These are phyloP conservation scores for Tachypleus tridentatus DNA, from an alignment of 1,140 invertebrate species.

Conservation along the genomic window DNA sequence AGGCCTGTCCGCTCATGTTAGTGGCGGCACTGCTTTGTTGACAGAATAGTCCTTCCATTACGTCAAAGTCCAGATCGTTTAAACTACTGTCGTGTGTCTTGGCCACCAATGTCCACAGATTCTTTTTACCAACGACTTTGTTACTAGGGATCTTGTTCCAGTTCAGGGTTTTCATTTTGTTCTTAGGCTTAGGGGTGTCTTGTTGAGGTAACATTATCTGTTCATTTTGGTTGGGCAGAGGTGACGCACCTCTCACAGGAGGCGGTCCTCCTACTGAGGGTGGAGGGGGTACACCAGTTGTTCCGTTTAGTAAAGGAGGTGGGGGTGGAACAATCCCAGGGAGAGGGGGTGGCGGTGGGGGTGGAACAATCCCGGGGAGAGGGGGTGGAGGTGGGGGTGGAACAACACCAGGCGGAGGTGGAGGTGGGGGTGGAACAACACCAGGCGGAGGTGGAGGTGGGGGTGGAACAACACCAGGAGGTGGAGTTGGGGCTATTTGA, in stretches of 20 bases:
- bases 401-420: conserved; percentile 18
- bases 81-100: conserved; percentile 64
- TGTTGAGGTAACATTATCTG: conserved; percentile 20
- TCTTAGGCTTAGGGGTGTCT: conserved; percentile 57
- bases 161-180: conserved; percentile 91
- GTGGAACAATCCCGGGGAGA: conserved; percentile 8
- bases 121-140: conserved; percentile 63
- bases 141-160: conserved; percentile 86
- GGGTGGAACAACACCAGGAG: conserved; percentile 33
- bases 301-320: conserved; percentile 12
- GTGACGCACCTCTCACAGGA: conserved; percentile 9
- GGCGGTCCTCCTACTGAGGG: conserved; percentile 23
- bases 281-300: conserved; percentile 3
- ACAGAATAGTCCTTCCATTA: conserved; percentile 85
- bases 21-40: conserved; percentile 46
- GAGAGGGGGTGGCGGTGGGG: conserved; percentile 14
- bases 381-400: conserved; percentile 21
- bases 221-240: not conserved
- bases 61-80: conserved; percentile 74
- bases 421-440: conserved; percentile 25
- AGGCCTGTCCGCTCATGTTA: conserved; percentile 5
- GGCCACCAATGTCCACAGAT: conserved; percentile 84
- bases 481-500: conserved; percentile 12
- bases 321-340: conserved; percentile 21
- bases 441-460: conserved; percentile 22